Conservation (phyloP, 2,113 vertebrate species). For the Scophthalmus maximus region DNA sequence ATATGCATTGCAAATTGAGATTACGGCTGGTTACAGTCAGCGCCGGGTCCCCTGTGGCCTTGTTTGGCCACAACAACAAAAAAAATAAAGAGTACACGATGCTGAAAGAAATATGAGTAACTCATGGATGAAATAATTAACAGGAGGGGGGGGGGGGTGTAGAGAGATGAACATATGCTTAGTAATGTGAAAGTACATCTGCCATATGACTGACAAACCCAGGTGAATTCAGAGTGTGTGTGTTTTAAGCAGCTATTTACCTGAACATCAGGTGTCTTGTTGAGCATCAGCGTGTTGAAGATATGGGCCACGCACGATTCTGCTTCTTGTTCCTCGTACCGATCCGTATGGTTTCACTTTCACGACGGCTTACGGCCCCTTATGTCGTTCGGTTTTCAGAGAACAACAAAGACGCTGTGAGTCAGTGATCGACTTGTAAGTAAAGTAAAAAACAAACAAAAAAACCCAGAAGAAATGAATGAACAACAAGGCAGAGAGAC, state of each 20-base stretch:
- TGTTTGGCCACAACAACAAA: constrained; percentile 43
- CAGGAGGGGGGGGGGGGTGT: constrained; percentile 30
- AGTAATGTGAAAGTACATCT: constrained; percentile 1
- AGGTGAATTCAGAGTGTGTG: not conserved
- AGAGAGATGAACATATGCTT: constrained; percentile 47
- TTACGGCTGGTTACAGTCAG: constrained; percentile 65
- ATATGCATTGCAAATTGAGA: constrained; percentile 84
- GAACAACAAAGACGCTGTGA: no score
- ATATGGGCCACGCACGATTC: not conserved
- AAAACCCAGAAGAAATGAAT: no score
- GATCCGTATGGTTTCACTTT: constrained; percentile 29
- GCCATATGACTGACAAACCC: constrained; percentile 5
- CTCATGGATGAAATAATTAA: constrained; percentile 49
- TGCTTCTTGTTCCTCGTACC: not conserved
- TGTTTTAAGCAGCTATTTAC: constrained; percentile 20
- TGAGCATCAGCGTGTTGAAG: not conserved
- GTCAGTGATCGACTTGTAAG: no score
- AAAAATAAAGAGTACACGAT: constrained; percentile 40
- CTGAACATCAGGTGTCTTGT: constrained; percentile 25
- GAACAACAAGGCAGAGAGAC: no score
- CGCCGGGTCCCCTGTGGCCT: constrained; percentile 38
- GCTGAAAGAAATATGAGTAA: constrained; percentile 43
- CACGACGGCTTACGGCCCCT: not conserved
- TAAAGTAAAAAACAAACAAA: no score
- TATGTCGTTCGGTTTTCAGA: not conserved